Percentiles rank a stretch among this genome's conserved stretches.
These are phyloP conservation scores for Tenrec ecaudatus DNA, from an alignment of 2,113 vertebrate genomes.

Conservation along the genomic window DNA sequence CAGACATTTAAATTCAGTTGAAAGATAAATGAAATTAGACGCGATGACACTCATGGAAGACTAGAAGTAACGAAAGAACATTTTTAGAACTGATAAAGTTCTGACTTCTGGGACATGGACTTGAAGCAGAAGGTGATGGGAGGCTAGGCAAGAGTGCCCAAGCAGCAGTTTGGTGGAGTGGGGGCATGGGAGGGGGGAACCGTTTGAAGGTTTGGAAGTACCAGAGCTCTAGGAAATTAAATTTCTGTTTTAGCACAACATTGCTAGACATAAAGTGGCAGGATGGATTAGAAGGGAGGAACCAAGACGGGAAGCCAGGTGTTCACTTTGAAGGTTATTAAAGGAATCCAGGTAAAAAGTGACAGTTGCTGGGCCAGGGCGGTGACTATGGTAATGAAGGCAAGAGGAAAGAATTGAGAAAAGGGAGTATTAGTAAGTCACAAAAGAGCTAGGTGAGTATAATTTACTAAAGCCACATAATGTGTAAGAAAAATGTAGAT, in stretches of 20 bases:
- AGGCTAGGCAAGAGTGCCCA: not conserved
- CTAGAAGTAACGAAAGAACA: not conserved
- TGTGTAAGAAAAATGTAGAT: not conserved
- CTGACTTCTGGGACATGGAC: not conserved
- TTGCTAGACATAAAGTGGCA: not conserved
- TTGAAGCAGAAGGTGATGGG: not conserved
- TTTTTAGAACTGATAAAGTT: not conserved
- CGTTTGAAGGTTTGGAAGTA: not conserved
- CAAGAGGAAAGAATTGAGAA: not conserved
- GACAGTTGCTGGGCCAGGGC: not conserved
- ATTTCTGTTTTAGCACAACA: not conserved
- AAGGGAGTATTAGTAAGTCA: not conserved
- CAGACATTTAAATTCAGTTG: not conserved
- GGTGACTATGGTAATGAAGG: not conserved
- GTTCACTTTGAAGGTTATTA: not conserved
- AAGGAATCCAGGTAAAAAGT: not conserved
- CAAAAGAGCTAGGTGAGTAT: not conserved
- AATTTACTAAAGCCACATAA: conserved; percentile 10
- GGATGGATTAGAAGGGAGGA: not conserved
- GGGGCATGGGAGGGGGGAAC: not conserved
- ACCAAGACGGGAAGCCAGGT: not conserved
- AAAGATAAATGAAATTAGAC: not conserved
- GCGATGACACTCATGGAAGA: not conserved
- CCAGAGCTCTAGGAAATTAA: not conserved
- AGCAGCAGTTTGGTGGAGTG: not conserved